phyloP scores from a whole-genome alignment of 2,888 invertebrate species.

The Sthenelais limicola region DNA sequence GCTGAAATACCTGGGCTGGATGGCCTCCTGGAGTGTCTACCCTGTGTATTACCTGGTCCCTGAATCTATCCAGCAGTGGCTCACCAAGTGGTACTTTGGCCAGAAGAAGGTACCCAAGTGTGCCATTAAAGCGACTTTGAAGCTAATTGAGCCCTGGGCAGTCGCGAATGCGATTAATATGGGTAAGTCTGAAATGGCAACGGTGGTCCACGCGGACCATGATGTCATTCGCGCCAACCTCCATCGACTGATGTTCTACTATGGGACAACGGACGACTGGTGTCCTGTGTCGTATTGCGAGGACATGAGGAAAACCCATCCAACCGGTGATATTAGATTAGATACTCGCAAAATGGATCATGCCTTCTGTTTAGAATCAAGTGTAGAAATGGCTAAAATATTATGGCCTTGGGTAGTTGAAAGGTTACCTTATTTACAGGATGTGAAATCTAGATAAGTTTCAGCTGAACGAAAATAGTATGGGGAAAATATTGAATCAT shows the following conservation, averaged over 20 bases:
- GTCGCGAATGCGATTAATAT: conserved; percentile 60
- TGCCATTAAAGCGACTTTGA: conserved; percentile 62
- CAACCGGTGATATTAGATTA: conserved; percentile 77
- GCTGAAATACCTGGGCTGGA: conserved; percentile 74
- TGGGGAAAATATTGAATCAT: too few relatives aligned
- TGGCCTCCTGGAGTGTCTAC: conserved; percentile 61
- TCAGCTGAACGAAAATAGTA: too few relatives aligned
- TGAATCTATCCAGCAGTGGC: conserved; percentile 51
- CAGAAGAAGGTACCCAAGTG: conserved; percentile 60
- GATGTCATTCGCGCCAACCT: conserved; percentile 77
- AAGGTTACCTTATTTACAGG: conserved; percentile 63
- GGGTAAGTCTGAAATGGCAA: conserved; percentile 80
- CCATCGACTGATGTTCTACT: conserved; percentile 84
- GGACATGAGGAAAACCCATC: conserved; percentile 78
- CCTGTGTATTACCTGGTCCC: conserved; percentile 62
- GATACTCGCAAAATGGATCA: conserved; percentile 80
- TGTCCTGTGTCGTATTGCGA: conserved; percentile 82
- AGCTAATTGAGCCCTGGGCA: conserved; percentile 63
- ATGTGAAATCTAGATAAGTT: neutral
- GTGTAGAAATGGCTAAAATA: conserved; percentile 68
- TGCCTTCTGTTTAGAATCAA: conserved; percentile 82
- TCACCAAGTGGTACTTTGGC: conserved; percentile 65
- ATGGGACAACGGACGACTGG: conserved; percentile 87
- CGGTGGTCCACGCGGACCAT: conserved; percentile 80
- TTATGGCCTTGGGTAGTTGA: conserved; percentile 52